Evolutionary conservation across 2,113 vertebrate species (phyloP), one percentile per base, ranked within the genome.

Genomic region (Caranx melampygus): DNA sequence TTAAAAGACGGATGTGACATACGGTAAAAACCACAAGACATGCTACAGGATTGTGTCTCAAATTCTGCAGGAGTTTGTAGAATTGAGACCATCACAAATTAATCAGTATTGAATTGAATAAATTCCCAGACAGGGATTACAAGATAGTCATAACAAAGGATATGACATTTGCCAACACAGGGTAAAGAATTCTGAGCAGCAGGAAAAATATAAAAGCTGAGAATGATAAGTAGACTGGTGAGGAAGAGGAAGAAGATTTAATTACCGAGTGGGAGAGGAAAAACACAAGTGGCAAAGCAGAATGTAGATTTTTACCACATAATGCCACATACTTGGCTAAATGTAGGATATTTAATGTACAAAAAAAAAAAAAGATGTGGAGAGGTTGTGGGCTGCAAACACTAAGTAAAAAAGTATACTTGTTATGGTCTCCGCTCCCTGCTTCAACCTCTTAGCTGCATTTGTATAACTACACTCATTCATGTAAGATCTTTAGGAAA

Each of bases 61-160:
- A 62, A 73, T 62, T 74, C 58, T 70, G 49, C 40, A 51, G 4
- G 3, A 34, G 18, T 35, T 52, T 59, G 65, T 18, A 34, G 33
- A 70, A 65, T 7, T 21, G 26, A 52, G 57, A 49, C 64, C 18
- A 44, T 51, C 7, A 15, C 14, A n/a, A 42, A 42, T 10, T 42
- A 42, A 42, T 70, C 33, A 15, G 33, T 3, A 52, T 5, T 34
- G 9, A 62, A 78, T 13, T 45, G 62, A 61, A 35, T 13, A 33
- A 58, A 79, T 45, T 75, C 65, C 71, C 71, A 59, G 65, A 79
- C 59, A 16, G 63, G 65, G 71, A 79, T 79, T 70, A 71, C 4
- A 11, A 45, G 2, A 2, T 60, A 75, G 59, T 65, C 65, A 71
- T 54, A 79, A 79, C 64, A 79, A 75, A 71, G 26, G 44, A 45